Evolutionary conservation across 2,113 vertebrate genomes (phyloP).

Genomic region (Mohoua ochrocephala): DNA sequence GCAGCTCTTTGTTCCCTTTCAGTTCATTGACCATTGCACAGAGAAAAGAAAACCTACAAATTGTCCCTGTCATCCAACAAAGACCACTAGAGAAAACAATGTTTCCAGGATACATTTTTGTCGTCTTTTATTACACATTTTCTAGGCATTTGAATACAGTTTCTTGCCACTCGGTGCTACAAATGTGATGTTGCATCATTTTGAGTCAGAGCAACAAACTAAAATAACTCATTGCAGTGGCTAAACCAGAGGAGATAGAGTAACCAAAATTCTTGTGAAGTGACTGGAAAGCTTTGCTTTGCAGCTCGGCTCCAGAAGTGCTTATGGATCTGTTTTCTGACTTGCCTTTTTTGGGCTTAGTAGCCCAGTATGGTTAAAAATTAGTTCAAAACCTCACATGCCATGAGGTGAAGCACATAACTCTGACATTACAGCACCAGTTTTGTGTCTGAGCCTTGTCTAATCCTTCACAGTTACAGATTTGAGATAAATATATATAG

Average conservation of each 20-base stretch:
- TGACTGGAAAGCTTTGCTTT: background rate
- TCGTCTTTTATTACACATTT: background rate
- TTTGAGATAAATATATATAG: background rate
- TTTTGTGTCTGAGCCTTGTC: slow-evolving; percentile 8
- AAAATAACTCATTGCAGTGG: background rate
- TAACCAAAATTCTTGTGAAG: background rate
- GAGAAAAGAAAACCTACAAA: background rate
- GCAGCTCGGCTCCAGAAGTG: background rate
- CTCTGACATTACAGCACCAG: slow-evolving; percentile 16
- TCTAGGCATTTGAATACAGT: background rate
- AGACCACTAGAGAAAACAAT: background rate
- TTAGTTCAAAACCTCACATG: background rate
- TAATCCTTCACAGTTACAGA: slow-evolving; percentile 23
- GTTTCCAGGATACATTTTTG: background rate
- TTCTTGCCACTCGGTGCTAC: background rate
- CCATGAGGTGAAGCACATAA: slow-evolving; percentile 25
- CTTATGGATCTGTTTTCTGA: background rate
- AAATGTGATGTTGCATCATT: background rate
- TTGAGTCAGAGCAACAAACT: background rate
- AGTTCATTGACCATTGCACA: background rate
- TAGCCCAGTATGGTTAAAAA: background rate
- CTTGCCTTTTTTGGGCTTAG: slow-evolving; percentile 20
- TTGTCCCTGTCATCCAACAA: background rate
- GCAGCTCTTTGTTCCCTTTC: background rate
- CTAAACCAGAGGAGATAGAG: background rate